Conservation (phyloP, 2,113 vertebrate genomes). For the Micronycteris hirsuta region DNA sequence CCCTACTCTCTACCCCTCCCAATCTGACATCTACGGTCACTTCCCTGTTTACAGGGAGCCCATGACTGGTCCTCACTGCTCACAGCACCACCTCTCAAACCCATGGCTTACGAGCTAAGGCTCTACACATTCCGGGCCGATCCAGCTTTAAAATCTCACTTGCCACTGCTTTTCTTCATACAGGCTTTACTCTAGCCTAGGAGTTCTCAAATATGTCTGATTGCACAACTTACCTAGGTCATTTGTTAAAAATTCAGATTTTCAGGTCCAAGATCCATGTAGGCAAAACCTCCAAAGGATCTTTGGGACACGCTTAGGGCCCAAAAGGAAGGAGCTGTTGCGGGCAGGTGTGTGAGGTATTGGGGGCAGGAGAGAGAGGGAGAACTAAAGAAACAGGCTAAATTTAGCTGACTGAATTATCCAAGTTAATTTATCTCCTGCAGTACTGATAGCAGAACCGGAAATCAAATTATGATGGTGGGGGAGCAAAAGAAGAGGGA, state of each 20-base stretch:
- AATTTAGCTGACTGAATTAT: not conserved
- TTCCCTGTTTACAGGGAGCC: not conserved
- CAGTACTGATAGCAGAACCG: not conserved
- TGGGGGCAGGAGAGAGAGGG: rapidly evolving
- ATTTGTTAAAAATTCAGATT: not conserved
- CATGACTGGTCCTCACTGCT: not conserved
- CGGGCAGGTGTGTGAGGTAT: not conserved
- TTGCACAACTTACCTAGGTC: not conserved
- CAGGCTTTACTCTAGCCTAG: not conserved
- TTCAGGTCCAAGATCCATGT: not conserved
- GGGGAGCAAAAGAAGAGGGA: too few relatives aligned
- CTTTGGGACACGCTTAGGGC: too few relatives aligned
- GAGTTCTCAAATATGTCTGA: not conserved
- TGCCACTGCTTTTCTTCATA: not conserved
- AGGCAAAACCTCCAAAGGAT: not conserved
- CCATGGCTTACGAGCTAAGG: not conserved
- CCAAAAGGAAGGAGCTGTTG: too few relatives aligned
- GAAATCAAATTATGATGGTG: not conserved
- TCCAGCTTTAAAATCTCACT: not conserved
- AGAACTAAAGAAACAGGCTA: not conserved
- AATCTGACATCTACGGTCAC: not conserved
- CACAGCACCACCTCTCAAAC: not conserved
- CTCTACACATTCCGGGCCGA: not conserved
- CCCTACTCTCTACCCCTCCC: not conserved
- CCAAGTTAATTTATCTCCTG: not conserved